phyloP scores from a whole-genome alignment of 1,140 invertebrate species.

The Palaemon carinicauda region DNA sequence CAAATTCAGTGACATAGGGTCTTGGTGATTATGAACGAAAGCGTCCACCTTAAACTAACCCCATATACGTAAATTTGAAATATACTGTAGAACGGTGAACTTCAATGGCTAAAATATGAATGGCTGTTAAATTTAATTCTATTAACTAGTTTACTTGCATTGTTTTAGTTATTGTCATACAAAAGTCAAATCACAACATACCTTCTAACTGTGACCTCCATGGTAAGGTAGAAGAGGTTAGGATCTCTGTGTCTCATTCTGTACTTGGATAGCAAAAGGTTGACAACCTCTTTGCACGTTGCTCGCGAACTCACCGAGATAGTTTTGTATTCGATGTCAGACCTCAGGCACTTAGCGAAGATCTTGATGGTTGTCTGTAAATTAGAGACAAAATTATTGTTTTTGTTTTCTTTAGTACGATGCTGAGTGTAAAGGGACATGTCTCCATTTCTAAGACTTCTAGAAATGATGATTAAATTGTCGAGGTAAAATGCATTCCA shows the following conservation, averaged over 20 bases:
- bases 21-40: too few species aligned
- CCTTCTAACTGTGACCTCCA: slow-evolving; percentile 85
- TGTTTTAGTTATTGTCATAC: neutral
- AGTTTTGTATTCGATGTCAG: slow-evolving; percentile 94
- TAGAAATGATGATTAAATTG: neutral
- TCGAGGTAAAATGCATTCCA: too few species aligned
- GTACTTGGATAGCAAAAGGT: slow-evolving; percentile 85
- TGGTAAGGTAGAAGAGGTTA: slow-evolving; percentile 89
- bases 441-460: too few species aligned
- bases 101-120: too few species aligned
- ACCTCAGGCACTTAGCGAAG: slow-evolving; percentile 84
- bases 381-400: neutral
- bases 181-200: neutral
- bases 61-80: too few species aligned
- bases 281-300: slow-evolving; percentile 84
- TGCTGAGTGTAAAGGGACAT: neutral
- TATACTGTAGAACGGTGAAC: too few species aligned
- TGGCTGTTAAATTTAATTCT: neutral
- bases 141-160: neutral
- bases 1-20: too few species aligned
- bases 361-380: slow-evolving; percentile 87
- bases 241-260: slow-evolving; percentile 91
- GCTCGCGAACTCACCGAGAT: slow-evolving; percentile 85
- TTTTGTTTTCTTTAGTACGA: neutral
- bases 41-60: too few species aligned